Conservation (phyloP, 2,888 invertebrate genomes). For the Drosophila suboccidentalis region DNA sequence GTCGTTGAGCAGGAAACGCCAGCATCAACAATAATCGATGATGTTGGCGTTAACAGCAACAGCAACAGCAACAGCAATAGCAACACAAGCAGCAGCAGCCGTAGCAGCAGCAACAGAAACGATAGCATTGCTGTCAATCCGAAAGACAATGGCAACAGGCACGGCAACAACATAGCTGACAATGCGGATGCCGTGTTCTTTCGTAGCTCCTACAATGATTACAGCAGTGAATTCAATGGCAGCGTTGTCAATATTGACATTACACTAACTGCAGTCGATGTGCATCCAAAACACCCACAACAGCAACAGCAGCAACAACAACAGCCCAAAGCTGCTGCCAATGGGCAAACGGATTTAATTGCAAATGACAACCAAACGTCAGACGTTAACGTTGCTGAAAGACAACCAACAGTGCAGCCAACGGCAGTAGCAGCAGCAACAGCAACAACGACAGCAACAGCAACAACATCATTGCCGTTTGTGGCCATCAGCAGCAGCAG, state of each 20-base stretch:
- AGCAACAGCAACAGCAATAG: constrained; percentile 42
- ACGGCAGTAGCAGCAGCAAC: constrained; percentile 45
- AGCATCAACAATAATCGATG: constrained; percentile 68
- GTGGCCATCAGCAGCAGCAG: constrained; percentile 39
- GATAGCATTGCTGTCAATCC: constrained; percentile 29
- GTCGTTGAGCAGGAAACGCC: constrained; percentile 64
- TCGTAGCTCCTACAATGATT: constrained; percentile 84
- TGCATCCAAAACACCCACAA: constrained; percentile 64
- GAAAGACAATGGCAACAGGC: constrained; percentile 55
- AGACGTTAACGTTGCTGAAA: constrained; percentile 36
- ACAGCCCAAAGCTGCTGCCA: constrained; percentile 33
- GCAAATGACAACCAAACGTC: constrained; percentile 75
- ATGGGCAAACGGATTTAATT: constrained; percentile 76
- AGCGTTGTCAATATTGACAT: constrained; percentile 84
- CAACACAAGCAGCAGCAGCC: constrained; percentile 32
- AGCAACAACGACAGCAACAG: constrained; percentile 34
- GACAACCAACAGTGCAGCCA: constrained; percentile 53
- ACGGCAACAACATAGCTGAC: constrained; percentile 58
- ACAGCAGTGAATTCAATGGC: constrained; percentile 83
- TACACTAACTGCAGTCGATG: constrained; percentile 83
- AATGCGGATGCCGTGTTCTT: constrained; percentile 73
- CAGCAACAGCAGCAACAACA: constrained; percentile 35
- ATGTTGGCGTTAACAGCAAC: constrained; percentile 61
- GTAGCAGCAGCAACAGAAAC: constrained; percentile 25
- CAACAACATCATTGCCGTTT: constrained; percentile 22